A percentile compares a stretch with the other conserved stretches of the same genome.
phyloP scores from a whole-genome alignment of 37 sponge, comb jelly and placozoan species.

The Beroe forskalii region DNA sequence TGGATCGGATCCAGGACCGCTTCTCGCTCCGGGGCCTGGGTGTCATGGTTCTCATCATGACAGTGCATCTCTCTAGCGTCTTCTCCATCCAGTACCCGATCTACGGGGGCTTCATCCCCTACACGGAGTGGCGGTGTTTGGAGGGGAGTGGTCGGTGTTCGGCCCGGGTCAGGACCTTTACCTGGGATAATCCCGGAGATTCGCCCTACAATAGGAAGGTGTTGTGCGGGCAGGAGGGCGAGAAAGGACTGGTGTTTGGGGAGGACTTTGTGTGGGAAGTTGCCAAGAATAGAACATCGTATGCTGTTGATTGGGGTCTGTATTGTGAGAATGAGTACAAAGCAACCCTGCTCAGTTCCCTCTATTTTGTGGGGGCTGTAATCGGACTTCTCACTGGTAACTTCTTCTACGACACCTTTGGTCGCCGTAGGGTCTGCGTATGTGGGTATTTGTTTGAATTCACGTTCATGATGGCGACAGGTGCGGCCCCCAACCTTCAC shows the following conservation, averaged over 20 bases:
- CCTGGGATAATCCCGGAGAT: not conserved
- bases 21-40: not conserved
- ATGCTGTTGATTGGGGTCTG: conserved; percentile 24
- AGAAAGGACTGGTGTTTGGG: not conserved
- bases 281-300: not conserved
- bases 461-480: not conserved
- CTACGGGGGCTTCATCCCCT: conserved; percentile 51
- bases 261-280: conserved; percentile 16
- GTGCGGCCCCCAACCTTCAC: not conserved
- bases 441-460: not conserved
- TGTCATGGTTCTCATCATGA: not conserved
- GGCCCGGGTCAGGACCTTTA: not conserved
- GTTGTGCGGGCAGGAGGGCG: conserved; percentile 4
- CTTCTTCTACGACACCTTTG: conserved; percentile 10
- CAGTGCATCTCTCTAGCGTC: not conserved
- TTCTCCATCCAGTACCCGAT: not conserved
- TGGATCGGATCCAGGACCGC: conserved; percentile 6
- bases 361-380: conserved; percentile 29
- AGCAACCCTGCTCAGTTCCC: conserved; percentile 32
- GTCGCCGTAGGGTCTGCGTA: not conserved
- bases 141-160: not conserved
- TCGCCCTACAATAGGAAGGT: conserved; percentile 54
- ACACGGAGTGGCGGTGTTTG: not conserved
- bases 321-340: conserved; percentile 24
- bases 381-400: conserved; percentile 23